A percentile compares a stretch with the other conserved stretches of the same genome.
Conservation (phyloP, 2,797 vertebrate species). For the Microctenopoma steveboyesi region DNA sequence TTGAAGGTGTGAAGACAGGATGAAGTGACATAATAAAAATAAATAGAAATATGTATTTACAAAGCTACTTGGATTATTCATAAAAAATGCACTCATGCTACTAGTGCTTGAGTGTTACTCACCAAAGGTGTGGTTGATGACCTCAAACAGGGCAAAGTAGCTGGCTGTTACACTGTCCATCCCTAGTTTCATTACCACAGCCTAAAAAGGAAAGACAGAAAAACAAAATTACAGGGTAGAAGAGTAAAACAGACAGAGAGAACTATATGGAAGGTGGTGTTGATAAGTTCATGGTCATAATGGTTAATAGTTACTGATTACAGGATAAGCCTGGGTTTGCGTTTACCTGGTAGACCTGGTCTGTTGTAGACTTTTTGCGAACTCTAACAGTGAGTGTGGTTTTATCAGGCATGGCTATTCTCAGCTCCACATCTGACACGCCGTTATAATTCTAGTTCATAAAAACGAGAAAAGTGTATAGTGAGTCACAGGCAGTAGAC, state of each 20-base stretch:
- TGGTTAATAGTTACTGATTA: not conserved
- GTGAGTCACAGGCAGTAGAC: constrained; percentile 30
- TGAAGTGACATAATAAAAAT: not conserved
- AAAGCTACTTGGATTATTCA: not conserved
- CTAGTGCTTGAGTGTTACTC: constrained; percentile 65
- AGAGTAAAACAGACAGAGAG: not conserved
- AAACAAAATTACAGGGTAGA: constrained; percentile 1
- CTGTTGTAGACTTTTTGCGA: constrained; percentile 96
- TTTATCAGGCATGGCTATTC: constrained; percentile 93
- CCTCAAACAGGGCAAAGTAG: constrained; percentile 98
- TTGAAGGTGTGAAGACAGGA: not conserved
- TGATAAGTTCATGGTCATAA: not conserved
- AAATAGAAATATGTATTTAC: not conserved
- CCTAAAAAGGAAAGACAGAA: constrained; percentile 75
- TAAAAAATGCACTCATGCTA: constrained; percentile 1
- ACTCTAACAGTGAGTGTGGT: constrained; percentile 90
- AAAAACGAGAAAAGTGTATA: not conserved
- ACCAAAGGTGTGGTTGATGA: constrained; percentile 98
- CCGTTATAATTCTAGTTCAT: constrained; percentile 92
- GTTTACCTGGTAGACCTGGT: constrained; percentile 96
- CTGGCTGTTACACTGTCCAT: constrained; percentile 96
- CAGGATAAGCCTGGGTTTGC: not conserved
- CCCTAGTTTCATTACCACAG: constrained; percentile 91
- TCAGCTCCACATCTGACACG: constrained; percentile 94
- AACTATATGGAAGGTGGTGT: not conserved